Evolutionary conservation across 2,888 invertebrate genomes (phyloP), one percentile per base, ranked within the genome.

Genomic region (Drosophila incognita): DNA sequence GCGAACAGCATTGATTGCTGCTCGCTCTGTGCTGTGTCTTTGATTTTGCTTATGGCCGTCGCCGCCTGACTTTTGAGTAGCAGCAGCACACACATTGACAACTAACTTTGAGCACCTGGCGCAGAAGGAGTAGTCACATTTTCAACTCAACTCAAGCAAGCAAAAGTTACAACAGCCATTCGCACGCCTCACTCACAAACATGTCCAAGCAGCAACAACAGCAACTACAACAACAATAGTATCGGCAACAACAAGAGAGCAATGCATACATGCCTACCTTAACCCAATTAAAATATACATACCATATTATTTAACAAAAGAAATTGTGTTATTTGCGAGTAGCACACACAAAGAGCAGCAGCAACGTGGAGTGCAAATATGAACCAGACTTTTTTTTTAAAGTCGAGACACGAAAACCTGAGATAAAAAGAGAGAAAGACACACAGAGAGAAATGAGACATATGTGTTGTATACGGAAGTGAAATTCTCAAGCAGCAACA

Each of bases 271-370:
- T 83, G 88, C 85, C 89, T 90, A 90, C 91, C 91, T 91, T 91
- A 91, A 91, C 91, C 91, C 87, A 91, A 90, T 91, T 92, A 79
- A 90, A 87, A 82, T 73, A 82, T 74, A 80, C 82, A 69, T 57
- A 73, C 60, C 80, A 82, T 88, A 89, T 91, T 90, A 87, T 91
- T 91, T 91, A 90, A 91, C 87, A 87, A 91, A 90, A 89, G 82
- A 90, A 90, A 85, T 82, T 84, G 82, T 87, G 87, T 82, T 89
- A 88, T 88, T 86, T 80, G 85, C 82, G 81, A 82, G 76, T 82
- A 79, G 67, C 76, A 73, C 79, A 78, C 58, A 79, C 59, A 73
- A 72, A 71, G 71, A 77, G 54, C 67, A 70, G 70, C 38, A 63
- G 61, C 62, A 77, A 69, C 73, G 69, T 73, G 74, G 57, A 74